Evolutionary conservation across 2,888 invertebrate species (phyloP), one percentile per base, ranked within the genome.

Genomic region (Leptopilina drosophilae): DNA sequence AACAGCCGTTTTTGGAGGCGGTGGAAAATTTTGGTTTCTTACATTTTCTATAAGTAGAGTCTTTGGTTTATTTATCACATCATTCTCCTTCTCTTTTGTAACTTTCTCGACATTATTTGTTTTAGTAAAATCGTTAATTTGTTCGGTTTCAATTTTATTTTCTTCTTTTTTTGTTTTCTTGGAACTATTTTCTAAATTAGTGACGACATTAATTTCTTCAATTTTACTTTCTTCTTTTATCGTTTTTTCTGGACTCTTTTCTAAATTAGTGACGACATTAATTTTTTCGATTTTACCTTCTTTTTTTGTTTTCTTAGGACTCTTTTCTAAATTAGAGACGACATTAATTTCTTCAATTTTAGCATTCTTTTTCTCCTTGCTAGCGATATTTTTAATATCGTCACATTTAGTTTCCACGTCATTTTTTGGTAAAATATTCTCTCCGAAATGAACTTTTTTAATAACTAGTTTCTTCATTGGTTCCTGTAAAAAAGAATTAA

Each of bases 1-100:
- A 9, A 95, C 94, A 77, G 95, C 94, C 79, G 93, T 95, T 78
- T 92, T 93, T 0, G 96, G 95, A 6, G 93, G 85, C 12, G 90
- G 84, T 33, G 93, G 92, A 53, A 92, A 78, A 80, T 87, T 83
- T 77, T 87, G 64, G 1, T 9, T 42, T 11, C n/a, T 53, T 8
- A 81, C 9, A 67, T 77, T 64, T 65, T 81, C 66, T 46, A 65
- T n/a, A 77, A 59, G 87, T 80, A 81, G 86, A 11, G 11, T 49
- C 11, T 49, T 49, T 53, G 11, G 40, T 53, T 46, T 53, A 75
- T 69, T 78, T 11, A 77, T 11, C 33, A 49, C n/a, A 66, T 20
- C 20, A 49, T 9, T 15, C 2, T 5, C 26, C 46, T 59, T 46
- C 15, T 53, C 14, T 20, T 49, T 12, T 12, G 20, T 49, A 6